Percentiles rank a stretch among this genome's conserved stretches.
Evolutionary conservation across 2,888 invertebrate genomes (phyloP).

Genomic region (Ceratothoa steindachneri): DNA sequence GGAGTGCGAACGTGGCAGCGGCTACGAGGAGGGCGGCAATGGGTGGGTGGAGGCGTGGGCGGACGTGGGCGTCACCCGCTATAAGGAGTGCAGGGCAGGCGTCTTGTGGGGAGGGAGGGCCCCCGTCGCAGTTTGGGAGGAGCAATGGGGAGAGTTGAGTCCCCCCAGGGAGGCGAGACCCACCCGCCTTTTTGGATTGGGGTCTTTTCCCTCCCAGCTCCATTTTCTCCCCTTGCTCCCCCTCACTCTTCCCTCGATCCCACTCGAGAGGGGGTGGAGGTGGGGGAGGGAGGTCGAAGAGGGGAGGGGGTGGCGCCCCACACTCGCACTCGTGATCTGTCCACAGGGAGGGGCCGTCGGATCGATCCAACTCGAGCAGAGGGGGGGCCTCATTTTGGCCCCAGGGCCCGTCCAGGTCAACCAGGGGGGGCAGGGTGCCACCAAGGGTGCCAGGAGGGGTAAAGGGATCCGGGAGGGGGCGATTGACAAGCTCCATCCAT

Average conservation of each 20-base stretch:
- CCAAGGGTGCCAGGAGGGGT: conserved; percentile 31
- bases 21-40: conserved; percentile 39
- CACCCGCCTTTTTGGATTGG: too few relatives aligned
- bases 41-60: conserved; percentile 34
- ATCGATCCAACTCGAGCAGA: neutral
- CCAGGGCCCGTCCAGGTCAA: conserved; percentile 25
- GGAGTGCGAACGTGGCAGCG: conserved; percentile 38
- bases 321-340: conserved; percentile 18
- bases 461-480: conserved; percentile 32
- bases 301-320: conserved; percentile 35
- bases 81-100: conserved; percentile 40
- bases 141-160: too few relatives aligned
- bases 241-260: neutral
- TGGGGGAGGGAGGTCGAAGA: conserved; percentile 32
- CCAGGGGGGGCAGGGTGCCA: conserved; percentile 27
- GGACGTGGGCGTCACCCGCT: conserved; percentile 41
- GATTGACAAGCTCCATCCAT: conserved; percentile 42
- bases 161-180: too few relatives aligned
- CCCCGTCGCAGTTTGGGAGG: conserved; percentile 18
- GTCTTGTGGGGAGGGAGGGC: conserved; percentile 25
- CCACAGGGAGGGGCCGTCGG: neutral
- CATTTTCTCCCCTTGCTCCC: neutral
- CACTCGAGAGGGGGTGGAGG: conserved; percentile 25
- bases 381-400: conserved; percentile 15
- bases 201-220: neutral